Base-by-base conservation (phyloP, 2,888 invertebrate species). In the Minunthozetes semirufus region DNA sequence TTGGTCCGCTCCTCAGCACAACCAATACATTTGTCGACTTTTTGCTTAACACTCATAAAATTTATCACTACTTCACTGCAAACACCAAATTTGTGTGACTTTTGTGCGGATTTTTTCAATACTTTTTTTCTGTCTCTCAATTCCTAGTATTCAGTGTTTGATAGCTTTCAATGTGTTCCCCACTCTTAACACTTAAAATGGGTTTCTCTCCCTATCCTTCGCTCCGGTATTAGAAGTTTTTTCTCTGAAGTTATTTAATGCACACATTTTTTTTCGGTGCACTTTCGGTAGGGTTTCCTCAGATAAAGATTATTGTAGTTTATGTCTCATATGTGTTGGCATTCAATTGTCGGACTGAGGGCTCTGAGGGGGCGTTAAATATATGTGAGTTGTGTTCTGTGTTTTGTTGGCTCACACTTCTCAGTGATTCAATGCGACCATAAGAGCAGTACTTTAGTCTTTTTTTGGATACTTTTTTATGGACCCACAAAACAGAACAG, bases 381-480 rank as follows among this genome's bases (percentile, higher is more conserved):
- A 38, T 27, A 11, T 27, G 38, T 25, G 56, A 56, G 17, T 61
- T 22, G 11, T 59, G 56, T 48, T 48, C 13, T n/a, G 50, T 50
- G 19, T 50, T 50, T n/a, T 19, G 50, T 50, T 50, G 50, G 50
- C 50, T 56, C 33, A 33, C 63, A 33, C n/a, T 53, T 6, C 22
- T 6, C 6, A 61, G n/a, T 63, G 63, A 59, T 59, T 59, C 59
- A 59, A 59, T 25, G 19, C 29, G 38, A 19, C 63, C 33, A 33
- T 29, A 63, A 63, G 63, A 33, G 63, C 33, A 42, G 42, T 42
- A 42, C 42, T 33, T 42, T 56, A 56, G 56, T 56, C 50, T 50
- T 50, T 56, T 50, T 63, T 63, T 63, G 33, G 63, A 63, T 63
- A 63, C 33, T 63, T 63, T n/a, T 63, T 63, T 63, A 63, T 63